These are phyloP conservation scores for Alosa alosa DNA, from an alignment of 2,113 vertebrate genomes.

Conservation along the genomic window DNA sequence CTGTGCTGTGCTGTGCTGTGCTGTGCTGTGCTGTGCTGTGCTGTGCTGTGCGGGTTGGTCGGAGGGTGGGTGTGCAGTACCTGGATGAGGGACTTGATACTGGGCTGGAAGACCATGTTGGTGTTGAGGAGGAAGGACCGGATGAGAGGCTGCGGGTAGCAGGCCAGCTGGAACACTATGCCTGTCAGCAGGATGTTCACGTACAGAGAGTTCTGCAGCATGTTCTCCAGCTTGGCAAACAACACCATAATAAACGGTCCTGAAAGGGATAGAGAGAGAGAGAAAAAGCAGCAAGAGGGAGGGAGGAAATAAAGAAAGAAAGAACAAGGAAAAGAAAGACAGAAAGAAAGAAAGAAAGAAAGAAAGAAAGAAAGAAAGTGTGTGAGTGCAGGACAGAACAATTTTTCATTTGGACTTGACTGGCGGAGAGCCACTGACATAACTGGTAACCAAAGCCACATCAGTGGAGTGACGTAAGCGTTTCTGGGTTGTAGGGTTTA, in stretches of 20 bases:
- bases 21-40: no score
- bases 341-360: background rate
- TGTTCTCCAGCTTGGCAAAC: conserved; percentile 94
- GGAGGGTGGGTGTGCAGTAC: conserved; percentile 54
- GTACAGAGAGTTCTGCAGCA: conserved; percentile 95
- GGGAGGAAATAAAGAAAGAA: background rate
- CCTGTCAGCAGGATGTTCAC: conserved; percentile 96
- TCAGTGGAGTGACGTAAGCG: background rate
- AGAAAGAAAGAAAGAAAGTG: background rate
- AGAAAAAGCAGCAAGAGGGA: background rate
- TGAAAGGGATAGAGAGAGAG: conserved; percentile 50
- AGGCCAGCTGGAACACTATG: conserved; percentile 90
- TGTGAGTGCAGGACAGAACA: no score
- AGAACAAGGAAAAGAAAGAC: background rate
- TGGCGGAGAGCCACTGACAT: background rate
- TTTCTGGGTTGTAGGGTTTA: conserved; percentile 43
- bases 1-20: no score
- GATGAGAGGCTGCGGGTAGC: conserved; percentile 92
- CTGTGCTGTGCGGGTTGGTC: no score
- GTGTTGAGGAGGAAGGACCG: conserved; percentile 98
- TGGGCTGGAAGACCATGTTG: conserved; percentile 99
- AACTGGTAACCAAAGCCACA: background rate
- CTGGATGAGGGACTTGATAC: conserved; percentile 95
- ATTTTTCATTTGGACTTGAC: background rate
- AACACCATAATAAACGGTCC: conserved; percentile 90